Evolutionary conservation across 2,113 vertebrate species (phyloP), one percentile per base, ranked within the genome.

Genomic region (Planiliza haematocheilus): DNA sequence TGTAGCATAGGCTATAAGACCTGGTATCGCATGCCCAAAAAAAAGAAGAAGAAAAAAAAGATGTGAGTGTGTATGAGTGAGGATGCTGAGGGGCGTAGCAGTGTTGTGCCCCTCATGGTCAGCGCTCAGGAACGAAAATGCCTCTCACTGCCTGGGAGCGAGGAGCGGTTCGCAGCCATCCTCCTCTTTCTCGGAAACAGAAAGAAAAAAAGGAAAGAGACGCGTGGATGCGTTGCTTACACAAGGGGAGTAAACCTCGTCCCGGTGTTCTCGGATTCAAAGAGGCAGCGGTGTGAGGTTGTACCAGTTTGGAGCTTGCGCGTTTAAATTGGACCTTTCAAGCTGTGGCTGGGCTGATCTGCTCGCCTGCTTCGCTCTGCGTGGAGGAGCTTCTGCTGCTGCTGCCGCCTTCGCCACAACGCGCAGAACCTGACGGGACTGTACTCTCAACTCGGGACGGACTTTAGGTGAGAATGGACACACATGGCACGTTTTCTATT

Each of bases 61-160:
- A 50, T 50, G 45, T 56, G 63, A 17, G 30, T 14, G 37, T 41
- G 62, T 9, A 75, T 30, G 73, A 8, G 77, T 36, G 70, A 49
- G 73, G 56, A 74, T 84, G 81, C 64, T 77, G 73, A 75, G 84
- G 82, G 82, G 83, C 84, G 87, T 85, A 77, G 79, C 79, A 38
- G 77, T 10, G 81, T 17, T 53, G 60, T 45, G 74, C 55, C 57
- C 83, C 86, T 83, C 77, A 45, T 74, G 84, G 74, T 63, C 84
- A 66, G 82, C 57, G 74, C 74, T 52, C 67, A 56, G 75, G 75
- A 75, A 77, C 84, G 50, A 45, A 76, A 37, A 79, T 53, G 74
- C 20, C 50, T 77, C 51, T 82, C 41, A 45, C 18, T 77, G 73
- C 55, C 80, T 49, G 46, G 62, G 59, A 77, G 68, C 59, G 70